phyloP scores from a whole-genome alignment of 2,797 vertebrate genomes.

The Meda fulgida region DNA sequence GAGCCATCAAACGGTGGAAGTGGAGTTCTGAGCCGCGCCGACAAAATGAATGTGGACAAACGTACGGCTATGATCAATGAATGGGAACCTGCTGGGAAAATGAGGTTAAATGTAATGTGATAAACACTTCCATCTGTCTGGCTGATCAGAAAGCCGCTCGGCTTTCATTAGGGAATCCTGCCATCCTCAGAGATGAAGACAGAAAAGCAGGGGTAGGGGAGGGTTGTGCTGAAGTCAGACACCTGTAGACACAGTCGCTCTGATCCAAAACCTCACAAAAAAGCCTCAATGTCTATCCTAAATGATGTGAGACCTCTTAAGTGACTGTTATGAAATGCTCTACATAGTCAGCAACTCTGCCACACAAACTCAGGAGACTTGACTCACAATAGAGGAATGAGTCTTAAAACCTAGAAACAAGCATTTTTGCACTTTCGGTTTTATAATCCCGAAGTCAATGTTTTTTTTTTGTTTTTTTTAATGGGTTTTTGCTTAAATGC shows the following conservation, averaged over 20 bases:
- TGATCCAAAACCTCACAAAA: background rate
- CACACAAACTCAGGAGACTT: background rate
- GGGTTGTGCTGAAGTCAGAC: background rate
- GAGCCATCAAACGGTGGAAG: constrained; percentile 48
- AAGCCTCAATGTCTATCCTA: background rate
- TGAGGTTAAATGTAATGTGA: constrained; percentile 71
- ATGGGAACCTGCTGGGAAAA: constrained; percentile 62
- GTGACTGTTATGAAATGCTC: too few relatives aligned
- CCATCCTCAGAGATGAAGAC: constrained; percentile 6
- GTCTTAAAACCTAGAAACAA: background rate
- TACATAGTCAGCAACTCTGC: background rate
- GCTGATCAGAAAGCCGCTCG: constrained; percentile 55
- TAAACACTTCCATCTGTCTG: constrained; percentile 67
- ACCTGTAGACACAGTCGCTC: background rate
- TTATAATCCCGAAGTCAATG: background rate
- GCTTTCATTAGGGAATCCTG: constrained; percentile 53
- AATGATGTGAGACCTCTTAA: background rate
- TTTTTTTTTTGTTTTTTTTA: background rate
- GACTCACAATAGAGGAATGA: background rate
- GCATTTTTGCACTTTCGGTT: background rate
- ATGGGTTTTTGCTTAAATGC: background rate
- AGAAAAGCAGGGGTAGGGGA: background rate
- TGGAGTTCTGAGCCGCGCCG: constrained; percentile 47
- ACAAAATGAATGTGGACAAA: constrained; percentile 63
- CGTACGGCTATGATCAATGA: constrained; percentile 62